Base-by-base conservation (phyloP, 2,113 vertebrate genomes). In the Thermophis baileyi region DNA sequence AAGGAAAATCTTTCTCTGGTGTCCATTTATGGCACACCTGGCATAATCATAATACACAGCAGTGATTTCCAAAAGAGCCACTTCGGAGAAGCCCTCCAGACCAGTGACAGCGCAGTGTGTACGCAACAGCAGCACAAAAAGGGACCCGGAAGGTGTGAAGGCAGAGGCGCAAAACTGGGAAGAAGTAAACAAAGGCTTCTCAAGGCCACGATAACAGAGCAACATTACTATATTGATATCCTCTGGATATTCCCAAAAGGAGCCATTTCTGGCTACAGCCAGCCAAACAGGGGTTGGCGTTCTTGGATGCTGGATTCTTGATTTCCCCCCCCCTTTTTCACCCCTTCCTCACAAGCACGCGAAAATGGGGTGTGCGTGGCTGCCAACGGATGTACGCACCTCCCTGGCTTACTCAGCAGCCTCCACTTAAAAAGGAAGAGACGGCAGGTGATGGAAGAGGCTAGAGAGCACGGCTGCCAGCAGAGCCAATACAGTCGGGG, bases 91-190 rank as follows among this genome's bases (percentile, higher is more conserved):
- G 8, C 30, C n/a, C 27, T 81, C 12, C 8, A 44, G 49, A 40
- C 24, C 40, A 12, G 40, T 1, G 44, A 54, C 4, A 5, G 25
- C 4, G 1, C 6, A 24, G 7, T 0, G 12, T 16, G 1, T 25
- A 27, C 1, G 2, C 22, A 87, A 87, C 22, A 25, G 44, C 3
- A 46, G 46, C n/a, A 20, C 18, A 54, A 1, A 74, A 20, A 24
- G 53, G 1, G 63, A n/a, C 60, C 60, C 0, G 60, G 30, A n/a
- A 6, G 1, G 6, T 81, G n/a, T 81, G 20, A 22, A 20, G n/a
- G 16, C 85, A 49, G 22, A 49, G 46, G 9, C 25, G 2, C 85
- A 30, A 49, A 87, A 16, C 11, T 87, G 46, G 46, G 44, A 47
- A 27, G 46, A 14, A 81, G 16, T 81, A 81, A 87, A 87, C 46